These are phyloP conservation scores for Aphelinus certus DNA, from an alignment of 1,140 invertebrate species.

Conservation along the genomic window DNA sequence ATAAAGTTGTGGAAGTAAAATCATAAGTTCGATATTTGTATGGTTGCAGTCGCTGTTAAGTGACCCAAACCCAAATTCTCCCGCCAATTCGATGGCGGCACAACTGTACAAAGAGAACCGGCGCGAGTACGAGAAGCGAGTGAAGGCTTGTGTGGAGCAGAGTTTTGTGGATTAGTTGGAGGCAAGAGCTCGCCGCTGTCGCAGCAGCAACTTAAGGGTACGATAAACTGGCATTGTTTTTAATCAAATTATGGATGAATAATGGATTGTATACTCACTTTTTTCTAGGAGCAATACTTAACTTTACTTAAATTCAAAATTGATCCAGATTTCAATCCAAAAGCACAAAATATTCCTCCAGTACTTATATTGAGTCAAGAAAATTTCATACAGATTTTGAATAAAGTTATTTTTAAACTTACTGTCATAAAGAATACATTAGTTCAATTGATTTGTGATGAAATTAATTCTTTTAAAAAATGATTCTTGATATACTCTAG, in stretches of 20 bases:
- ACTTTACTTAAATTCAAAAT: too few species aligned
- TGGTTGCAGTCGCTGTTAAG: constrained; percentile 88
- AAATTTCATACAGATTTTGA: too few species aligned
- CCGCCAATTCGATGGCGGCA: constrained; percentile 95
- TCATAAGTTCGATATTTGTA: constrained; percentile 60
- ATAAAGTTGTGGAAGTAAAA: constrained; percentile 38
- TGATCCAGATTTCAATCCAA: too few species aligned
- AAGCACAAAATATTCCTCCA: too few species aligned
- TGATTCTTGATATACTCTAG: too few species aligned
- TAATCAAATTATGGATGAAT: background rate
- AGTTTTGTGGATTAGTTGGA: constrained; percentile 90
- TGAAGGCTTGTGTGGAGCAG: constrained; percentile 96
- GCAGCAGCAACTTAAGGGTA: constrained; percentile 42
- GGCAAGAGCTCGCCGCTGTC: constrained; percentile 52
- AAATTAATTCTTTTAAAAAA: too few species aligned
- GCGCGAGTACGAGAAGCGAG: constrained; percentile 95
- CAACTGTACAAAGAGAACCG: constrained; percentile 96
- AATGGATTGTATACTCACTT: background rate
- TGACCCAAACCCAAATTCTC: constrained; percentile 97
- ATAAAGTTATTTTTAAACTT: too few species aligned
- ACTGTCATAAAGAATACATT: too few species aligned
- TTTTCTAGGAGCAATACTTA: too few species aligned
- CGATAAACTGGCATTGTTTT: constrained; percentile 36
- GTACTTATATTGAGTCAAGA: too few species aligned
- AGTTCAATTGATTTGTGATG: too few species aligned